Evolutionary conservation across 2,113 vertebrate genomes (phyloP).

Genomic region (Dolichallabes microphthalmus): DNA sequence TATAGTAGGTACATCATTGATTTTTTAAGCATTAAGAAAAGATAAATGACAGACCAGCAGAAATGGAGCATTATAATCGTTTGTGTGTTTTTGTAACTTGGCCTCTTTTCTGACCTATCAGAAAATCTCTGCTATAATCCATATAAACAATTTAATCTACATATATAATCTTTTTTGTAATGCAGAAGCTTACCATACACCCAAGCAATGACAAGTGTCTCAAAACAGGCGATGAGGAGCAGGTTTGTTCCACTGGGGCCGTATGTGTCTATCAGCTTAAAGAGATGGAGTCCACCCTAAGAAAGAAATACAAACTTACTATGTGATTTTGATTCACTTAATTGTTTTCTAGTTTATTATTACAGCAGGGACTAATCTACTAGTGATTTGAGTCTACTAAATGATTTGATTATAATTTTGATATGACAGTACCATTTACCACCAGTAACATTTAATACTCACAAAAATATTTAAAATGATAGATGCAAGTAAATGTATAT

Average conservation of each 20-base stretch:
- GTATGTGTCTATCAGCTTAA: slow-evolving; percentile 63
- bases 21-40: background rate
- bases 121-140: background rate
- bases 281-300: slow-evolving; percentile 67
- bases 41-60: background rate
- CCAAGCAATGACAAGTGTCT: slow-evolving; percentile 67
- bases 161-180: background rate
- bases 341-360: background rate
- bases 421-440: background rate
- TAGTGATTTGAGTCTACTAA: background rate
- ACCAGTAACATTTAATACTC: background rate
- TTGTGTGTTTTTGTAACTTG: background rate
- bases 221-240: slow-evolving; percentile 66
- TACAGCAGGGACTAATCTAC: background rate
- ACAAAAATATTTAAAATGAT: background rate
- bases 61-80: background rate
- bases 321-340: background rate
- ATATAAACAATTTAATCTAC: background rate
- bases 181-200: slow-evolving; percentile 66
- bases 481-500: background rate
- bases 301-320: background rate
- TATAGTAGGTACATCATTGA: background rate
- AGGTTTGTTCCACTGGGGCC: slow-evolving; percentile 61
- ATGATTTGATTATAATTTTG: background rate
- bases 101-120: background rate